Conservation (phyloP, 2,888 invertebrate genomes). For the Busseola fusca region DNA sequence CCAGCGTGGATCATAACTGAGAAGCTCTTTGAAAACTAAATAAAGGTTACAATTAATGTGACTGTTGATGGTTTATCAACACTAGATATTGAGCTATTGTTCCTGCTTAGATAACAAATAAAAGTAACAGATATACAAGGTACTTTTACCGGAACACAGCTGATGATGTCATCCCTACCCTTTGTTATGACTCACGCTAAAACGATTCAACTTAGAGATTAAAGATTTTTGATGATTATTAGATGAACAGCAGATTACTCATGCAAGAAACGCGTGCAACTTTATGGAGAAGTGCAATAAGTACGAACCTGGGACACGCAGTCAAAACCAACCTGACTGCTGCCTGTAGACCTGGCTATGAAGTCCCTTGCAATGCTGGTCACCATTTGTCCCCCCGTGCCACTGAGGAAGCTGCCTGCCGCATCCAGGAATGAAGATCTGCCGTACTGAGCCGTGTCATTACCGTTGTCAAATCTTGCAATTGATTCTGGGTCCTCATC, state of each 20-base stretch:
- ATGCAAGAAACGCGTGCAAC: slow-evolving; percentile 77
- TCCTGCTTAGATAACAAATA: slow-evolving; percentile 11
- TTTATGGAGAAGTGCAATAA: slow-evolving; percentile 72
- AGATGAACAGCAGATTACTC: slow-evolving; percentile 63
- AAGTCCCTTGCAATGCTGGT: slow-evolving; percentile 91
- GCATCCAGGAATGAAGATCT: slow-evolving; percentile 80
- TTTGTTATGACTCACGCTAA: slow-evolving; percentile 45
- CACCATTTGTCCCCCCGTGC: slow-evolving; percentile 87
- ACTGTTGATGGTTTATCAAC: neutral
- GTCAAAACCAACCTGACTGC: slow-evolving; percentile 91
- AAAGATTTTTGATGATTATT: too few species aligned
- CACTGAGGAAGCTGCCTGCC: slow-evolving; percentile 82
- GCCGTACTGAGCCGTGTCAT: slow-evolving; percentile 75
- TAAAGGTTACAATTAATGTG: neutral
- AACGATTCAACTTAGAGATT: slow-evolving; percentile 52
- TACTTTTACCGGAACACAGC: neutral
- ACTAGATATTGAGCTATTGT: neutral
- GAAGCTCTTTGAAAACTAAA: neutral
- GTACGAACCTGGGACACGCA: slow-evolving; percentile 88
- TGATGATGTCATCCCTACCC: slow-evolving; percentile 47
- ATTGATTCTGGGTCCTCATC: slow-evolving; percentile 67
- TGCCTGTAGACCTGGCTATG: slow-evolving; percentile 91
- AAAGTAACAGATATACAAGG: slow-evolving; percentile 15
- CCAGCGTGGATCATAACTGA: neutral
- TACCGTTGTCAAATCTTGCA: slow-evolving; percentile 75